phyloP scores from a whole-genome alignment of 2,797 vertebrate genomes.

The Valencia hispanica region DNA sequence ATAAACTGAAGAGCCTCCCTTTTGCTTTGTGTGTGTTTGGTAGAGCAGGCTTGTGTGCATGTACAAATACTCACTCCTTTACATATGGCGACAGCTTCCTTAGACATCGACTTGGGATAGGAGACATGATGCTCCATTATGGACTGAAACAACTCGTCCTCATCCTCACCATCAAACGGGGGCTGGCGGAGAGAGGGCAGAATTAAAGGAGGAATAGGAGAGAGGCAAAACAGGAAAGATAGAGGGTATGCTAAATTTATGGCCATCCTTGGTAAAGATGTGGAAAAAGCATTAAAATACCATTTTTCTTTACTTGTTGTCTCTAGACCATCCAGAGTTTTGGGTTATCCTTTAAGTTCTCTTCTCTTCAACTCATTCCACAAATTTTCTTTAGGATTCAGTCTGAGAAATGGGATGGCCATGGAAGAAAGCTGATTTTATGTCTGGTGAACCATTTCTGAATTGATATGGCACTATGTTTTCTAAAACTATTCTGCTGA shows the following conservation, averaged over 20 bases:
- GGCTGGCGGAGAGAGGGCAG: conserved; percentile 77
- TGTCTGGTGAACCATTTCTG: neutral
- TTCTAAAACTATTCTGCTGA: too few species aligned
- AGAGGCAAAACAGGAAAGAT: conserved; percentile 21
- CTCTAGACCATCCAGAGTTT: neutral
- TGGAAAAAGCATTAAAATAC: neutral
- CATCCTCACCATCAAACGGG: conserved; percentile 96
- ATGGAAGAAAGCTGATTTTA: neutral
- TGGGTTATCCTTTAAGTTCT: neutral
- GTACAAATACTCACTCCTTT: conserved; percentile 89
- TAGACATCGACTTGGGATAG: conserved; percentile 98
- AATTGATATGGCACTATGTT: too few species aligned
- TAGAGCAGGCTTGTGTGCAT: conserved; percentile 9
- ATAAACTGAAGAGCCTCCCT: conserved; percentile 33
- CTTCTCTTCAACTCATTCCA: neutral
- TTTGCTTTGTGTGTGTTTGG: conserved; percentile 11
- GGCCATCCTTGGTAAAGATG: neutral
- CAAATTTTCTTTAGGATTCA: neutral
- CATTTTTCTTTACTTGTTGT: too few species aligned
- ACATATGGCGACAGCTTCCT: conserved; percentile 98
- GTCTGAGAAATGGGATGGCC: neutral
- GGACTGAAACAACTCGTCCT: conserved; percentile 97
- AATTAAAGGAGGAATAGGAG: neutral
- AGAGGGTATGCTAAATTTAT: conserved; percentile 4
- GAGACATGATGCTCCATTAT: conserved; percentile 99